Base-by-base conservation (phyloP, 2,797 vertebrate species). In the Epinephelus coioides region DNA sequence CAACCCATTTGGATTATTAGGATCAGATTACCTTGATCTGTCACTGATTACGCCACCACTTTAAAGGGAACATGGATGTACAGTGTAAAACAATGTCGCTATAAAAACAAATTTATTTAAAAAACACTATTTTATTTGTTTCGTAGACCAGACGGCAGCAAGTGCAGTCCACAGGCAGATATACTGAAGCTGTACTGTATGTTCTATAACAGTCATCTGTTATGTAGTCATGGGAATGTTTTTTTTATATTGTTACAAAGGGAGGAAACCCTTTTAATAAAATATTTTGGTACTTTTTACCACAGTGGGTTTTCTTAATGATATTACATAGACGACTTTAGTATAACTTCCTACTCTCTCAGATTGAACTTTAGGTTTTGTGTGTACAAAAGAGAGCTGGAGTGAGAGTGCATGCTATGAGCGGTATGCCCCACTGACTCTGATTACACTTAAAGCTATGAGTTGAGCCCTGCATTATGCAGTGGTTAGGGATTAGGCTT, bases 1-100 rank as follows among this genome's bases (percentile, higher is more conserved):
- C 83, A 79, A 69, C 78, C 47, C 86, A 63, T 83, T 85, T 85
- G 89, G 94, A 94, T 95, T 92, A 94, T 84, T 76, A 59, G 79
- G 89, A 92, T 95, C 89, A 90, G 88, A 90, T 93, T 87, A 92
- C 85, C 73, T 73, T 63, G 40, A 51, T 72, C 76, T 76, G 67
- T 79, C 73, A 65, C 47, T 85, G 85, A 89, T 88, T 85, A 85
- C 79, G 85, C 89, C 79, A 84, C 68, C 61, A 70, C 68, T 82
- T 89, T 77, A 87, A 81, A 68, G 59, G 51, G 47, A 78, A 38
- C 21, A 27, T 46, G 15, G 19, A 2, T 79, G 61, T 55, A 72
- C 17, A 73, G 40, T 75, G 53, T 81, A 70, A 85, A 86, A 56
- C 63, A 66, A 53, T 23, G 23, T 50, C 2, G 3, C 23, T 69